Evolutionary conservation across 2,888 invertebrate genomes (phyloP).

Genomic region (Rhagophthalmus giganteus): DNA sequence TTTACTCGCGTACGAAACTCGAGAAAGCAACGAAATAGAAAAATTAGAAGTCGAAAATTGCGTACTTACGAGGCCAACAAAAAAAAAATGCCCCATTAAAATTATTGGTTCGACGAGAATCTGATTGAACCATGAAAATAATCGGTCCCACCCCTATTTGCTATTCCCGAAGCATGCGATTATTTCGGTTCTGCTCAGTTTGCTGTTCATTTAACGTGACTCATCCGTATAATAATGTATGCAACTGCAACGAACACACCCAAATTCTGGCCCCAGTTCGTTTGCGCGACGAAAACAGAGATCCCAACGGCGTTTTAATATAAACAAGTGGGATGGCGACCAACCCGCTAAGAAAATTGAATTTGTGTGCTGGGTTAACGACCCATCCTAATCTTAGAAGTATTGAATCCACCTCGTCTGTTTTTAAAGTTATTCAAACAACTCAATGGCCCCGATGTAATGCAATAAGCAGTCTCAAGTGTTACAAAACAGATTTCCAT

Average conservation of each 20-base stretch:
- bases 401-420: constrained; percentile 38
- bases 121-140: constrained; percentile 4
- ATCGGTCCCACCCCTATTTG: constrained; percentile 13
- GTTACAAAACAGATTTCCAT: constrained; percentile 30
- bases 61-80: too few species aligned
- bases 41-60: too few species aligned
- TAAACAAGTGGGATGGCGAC: constrained; percentile 15
- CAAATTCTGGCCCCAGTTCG: constrained; percentile 28
- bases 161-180: constrained; percentile 18
- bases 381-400: constrained; percentile 46
- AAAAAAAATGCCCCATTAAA: too few species aligned
- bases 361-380: constrained; percentile 39
- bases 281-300: constrained; percentile 7
- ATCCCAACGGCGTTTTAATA: constrained; percentile 5
- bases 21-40: too few species aligned
- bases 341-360: constrained; percentile 21
- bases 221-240: constrained; percentile 25
- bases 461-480: constrained; percentile 33
- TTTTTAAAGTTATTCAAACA: constrained; percentile 29
- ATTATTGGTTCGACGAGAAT: too few species aligned
- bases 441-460: constrained; percentile 32
- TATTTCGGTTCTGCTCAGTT: constrained; percentile 23
- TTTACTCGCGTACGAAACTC: too few species aligned
- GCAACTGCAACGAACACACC: constrained; percentile 34
- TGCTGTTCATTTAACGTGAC: constrained; percentile 25